Evolutionary conservation across 2,797 vertebrate species (phyloP).

Genomic region (Dermochelys coriacea): DNA sequence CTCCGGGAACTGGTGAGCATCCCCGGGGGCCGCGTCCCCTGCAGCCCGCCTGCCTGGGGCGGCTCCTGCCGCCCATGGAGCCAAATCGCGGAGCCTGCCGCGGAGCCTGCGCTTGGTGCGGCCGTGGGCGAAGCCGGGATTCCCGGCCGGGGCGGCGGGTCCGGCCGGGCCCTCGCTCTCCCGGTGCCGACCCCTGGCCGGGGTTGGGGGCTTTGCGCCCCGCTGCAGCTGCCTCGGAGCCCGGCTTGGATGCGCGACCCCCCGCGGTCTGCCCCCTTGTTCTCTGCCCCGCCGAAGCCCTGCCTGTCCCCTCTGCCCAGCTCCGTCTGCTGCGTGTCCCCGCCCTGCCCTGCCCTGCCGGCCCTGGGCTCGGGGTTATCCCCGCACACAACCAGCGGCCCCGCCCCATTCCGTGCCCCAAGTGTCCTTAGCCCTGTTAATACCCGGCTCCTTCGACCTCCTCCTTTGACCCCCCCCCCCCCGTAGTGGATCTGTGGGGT

Average conservation of each 20-base stretch:
- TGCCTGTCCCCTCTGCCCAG: not conserved
- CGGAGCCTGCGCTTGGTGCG: not conserved
- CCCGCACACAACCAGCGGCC: not conserved
- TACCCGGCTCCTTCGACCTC: not conserved
- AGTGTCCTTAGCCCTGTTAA: no score
- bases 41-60: not conserved
- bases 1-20: slow-evolving; percentile 96
- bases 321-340: not conserved
- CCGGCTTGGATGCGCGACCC: not conserved
- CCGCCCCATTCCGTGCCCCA: not conserved
- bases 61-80: not conserved
- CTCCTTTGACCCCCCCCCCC: not conserved
- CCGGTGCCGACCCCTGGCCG: no score
- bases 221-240: not conserved
- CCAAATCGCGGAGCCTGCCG: not conserved
- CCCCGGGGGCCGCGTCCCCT: no score
- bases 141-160: not conserved
- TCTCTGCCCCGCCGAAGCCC: not conserved
- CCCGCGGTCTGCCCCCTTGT: not conserved
- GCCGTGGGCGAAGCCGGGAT: not conserved
- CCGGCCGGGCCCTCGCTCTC: no score
- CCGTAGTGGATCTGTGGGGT: not conserved
- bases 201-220: no score
- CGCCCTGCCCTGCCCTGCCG: accelerated
- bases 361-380: accelerated